Evolutionary conservation across 1,140 invertebrate genomes (phyloP).

Genomic region (Dendrolimus punctatus): DNA sequence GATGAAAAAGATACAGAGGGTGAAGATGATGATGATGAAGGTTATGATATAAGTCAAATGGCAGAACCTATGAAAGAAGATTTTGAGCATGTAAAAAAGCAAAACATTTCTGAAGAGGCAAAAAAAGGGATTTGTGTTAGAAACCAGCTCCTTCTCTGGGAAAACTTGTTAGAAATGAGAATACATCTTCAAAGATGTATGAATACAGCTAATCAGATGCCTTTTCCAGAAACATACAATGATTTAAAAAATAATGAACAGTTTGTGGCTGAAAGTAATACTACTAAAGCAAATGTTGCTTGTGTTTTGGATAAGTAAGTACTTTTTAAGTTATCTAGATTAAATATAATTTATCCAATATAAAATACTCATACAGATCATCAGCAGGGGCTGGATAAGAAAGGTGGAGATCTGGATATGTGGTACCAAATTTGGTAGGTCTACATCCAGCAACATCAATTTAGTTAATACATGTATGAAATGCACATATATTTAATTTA

Average conservation of each 20-base stretch:
- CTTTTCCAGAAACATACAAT: slow-evolving; percentile 73
- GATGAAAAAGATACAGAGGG: slow-evolving; percentile 36
- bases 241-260: slow-evolving; percentile 65
- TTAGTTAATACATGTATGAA: too few relatives aligned
- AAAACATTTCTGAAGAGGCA: slow-evolving; percentile 75
- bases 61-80: slow-evolving; percentile 55
- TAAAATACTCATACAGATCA: neutral
- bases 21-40: slow-evolving; percentile 48
- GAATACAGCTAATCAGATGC: slow-evolving; percentile 82
- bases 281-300: slow-evolving; percentile 72
- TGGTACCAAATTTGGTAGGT: too few relatives aligned
- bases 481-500: too few relatives aligned
- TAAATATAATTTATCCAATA: slow-evolving; percentile 5
- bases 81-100: slow-evolving; percentile 73
- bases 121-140: slow-evolving; percentile 84
- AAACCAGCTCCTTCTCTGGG: slow-evolving; percentile 87
- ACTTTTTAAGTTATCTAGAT: slow-evolving; percentile 1
- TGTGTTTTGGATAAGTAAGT: slow-evolving; percentile 75
- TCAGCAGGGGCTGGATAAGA: too few relatives aligned
- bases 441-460: too few relatives aligned
- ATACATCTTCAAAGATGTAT: slow-evolving; percentile 90
- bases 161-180: slow-evolving; percentile 84
- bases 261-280: slow-evolving; percentile 69
- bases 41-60: slow-evolving; percentile 64
- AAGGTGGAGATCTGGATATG: too few relatives aligned